Evolutionary conservation across 2,888 invertebrate species (phyloP), one percentile per base, ranked within the genome.

Genomic region (Adela reaumurella): DNA sequence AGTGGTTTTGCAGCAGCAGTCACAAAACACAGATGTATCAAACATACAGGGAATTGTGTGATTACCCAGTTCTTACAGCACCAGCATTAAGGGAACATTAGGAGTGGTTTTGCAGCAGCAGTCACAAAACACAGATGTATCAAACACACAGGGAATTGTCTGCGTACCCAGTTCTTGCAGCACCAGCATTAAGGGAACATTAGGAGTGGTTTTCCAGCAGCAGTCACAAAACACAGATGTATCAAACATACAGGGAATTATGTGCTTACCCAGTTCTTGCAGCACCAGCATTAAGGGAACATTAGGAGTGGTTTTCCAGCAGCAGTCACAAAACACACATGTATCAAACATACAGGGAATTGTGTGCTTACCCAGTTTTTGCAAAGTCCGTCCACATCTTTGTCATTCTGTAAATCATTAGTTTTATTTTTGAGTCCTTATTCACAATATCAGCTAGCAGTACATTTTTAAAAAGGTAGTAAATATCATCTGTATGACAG

Each of bases 371-470:
- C 77, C 65, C 63, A 48, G 64, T 62, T 59, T 68, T 76, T 17
- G 74, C 74, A 52, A 77, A 77, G 52, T 74, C 68, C 0, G 73
- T 63, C 73, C 74, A 73, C 46, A 77, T 44, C 53, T 64, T 70
- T 0, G 70, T 69, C 41, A 74, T 51, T 24, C 60, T 56, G 42
- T 59, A 56, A 1, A 61, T 58, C 56, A 66, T 61, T 41, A 60
- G 60, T 47, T 63, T 64, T 8, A 59, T 51, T 1, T 60, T 53
- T 4, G 63, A 58, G 6, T 61, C 57, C 2, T 63, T 54, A 46
- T 57, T 54, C 24, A 68, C 68, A 17, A 57, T 54, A 46, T 67
- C 63, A 45, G 62, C 61, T 42, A 64, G 63, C 10, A 54, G 49
- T 1, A 58, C 56, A n/a, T 59, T 62, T 46, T 64, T 64, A 50